phyloP scores from a whole-genome alignment of 53 echinoderm and acorn worm genomes.

The Arbacia lixula region DNA sequence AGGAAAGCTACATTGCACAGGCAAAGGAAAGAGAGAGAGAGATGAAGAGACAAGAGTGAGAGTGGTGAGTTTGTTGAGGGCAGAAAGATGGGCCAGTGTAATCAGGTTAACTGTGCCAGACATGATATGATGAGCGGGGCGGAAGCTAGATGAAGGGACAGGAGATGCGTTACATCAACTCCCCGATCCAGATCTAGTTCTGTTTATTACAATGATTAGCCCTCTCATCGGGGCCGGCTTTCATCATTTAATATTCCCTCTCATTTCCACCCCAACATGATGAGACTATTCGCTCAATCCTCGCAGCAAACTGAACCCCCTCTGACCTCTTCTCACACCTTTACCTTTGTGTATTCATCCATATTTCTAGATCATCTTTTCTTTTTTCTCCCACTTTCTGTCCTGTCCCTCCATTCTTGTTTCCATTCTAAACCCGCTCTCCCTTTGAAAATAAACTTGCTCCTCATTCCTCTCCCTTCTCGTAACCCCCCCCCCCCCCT shows the following conservation, averaged over 20 bases:
- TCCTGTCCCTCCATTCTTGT: neutral
- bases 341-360: neutral
- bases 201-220: constrained; percentile 15
- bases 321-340: constrained; percentile 7
- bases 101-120: neutral
- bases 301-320: constrained; percentile 11
- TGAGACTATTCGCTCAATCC: constrained; percentile 28
- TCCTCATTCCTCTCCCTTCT: constrained; percentile 4
- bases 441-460: neutral
- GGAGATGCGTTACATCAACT: constrained; percentile 42
- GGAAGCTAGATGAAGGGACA: neutral
- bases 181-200: constrained; percentile 35
- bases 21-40: neutral
- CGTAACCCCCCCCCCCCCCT: neutral
- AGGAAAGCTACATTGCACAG: too few relatives aligned
- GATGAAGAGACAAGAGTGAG: neutral
- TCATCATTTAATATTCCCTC: constrained; percentile 9
- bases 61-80: neutral
- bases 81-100: neutral
- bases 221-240: constrained; percentile 40
- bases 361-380: neutral
- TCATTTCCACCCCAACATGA: neutral
- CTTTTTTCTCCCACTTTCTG: neutral
- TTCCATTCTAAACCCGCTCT: too few relatives aligned
- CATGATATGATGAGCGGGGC: neutral